A percentile compares a stretch with the other conserved stretches of the same genome.
phyloP scores from a whole-genome alignment of 1,140 invertebrate species.

The Procambarus clarkii region DNA sequence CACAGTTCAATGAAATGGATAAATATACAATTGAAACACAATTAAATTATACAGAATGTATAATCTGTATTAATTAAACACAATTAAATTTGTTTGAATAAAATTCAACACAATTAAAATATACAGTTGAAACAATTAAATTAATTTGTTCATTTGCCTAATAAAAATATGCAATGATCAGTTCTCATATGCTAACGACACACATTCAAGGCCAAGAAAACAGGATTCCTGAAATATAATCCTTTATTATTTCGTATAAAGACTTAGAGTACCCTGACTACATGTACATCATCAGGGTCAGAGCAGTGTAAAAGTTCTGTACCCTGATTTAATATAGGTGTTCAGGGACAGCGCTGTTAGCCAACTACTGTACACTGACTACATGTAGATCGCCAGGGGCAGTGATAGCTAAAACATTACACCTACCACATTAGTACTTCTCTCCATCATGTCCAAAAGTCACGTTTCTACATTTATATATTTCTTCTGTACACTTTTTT shows the following conservation, averaged over 20 bases:
- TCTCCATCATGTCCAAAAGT: conserved; percentile 17
- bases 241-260: conserved; percentile 70
- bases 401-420: conserved; percentile 53
- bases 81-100: no score
- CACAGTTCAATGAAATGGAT: no score
- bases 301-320: conserved; percentile 20
- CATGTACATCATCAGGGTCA: conserved; percentile 24
- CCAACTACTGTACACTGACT: conserved; percentile 38
- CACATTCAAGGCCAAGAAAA: not conserved
- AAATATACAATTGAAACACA: no score
- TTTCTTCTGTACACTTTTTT: conserved; percentile 1
- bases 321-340: conserved; percentile 41
- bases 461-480: not conserved
- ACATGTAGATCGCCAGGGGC: conserved; percentile 30
- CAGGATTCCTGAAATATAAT: conserved; percentile 56
- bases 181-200: no score
- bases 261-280: conserved; percentile 65
- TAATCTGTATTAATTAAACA: no score
- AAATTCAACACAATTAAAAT: no score
- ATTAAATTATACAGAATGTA: no score
- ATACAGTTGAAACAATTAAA: no score
- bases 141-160: no score
- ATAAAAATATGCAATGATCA: no score
- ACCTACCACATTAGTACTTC: conserved; percentile 58
- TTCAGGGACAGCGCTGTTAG: conserved; percentile 40